Base-by-base conservation (phyloP, 2,113 vertebrate species). In the Excalfactoria chinensis region DNA sequence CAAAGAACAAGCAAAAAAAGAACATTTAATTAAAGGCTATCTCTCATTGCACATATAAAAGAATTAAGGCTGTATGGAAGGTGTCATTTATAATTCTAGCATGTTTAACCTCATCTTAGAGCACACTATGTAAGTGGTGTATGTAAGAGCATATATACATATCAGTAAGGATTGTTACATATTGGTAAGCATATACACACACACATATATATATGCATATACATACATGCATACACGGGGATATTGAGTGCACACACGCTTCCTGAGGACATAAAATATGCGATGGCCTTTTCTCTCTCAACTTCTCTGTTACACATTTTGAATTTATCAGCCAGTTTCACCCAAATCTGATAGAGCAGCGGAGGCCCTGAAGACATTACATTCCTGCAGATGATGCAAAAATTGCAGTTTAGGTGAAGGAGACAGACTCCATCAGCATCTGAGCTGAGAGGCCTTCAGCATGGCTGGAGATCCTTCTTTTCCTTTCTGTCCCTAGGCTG, bases 1-100 rank as follows among this genome's bases (percentile, higher is more conserved):
- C n/a, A n/a, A n/a, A n/a, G n/a, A n/a, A n/a, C n/a, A 30, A 48
- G 37, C 22, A 48, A 49, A 49, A 49, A 43, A 21, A 2, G 1
- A 87, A 35, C 46, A 66, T 86, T 82, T 90, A 91, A 83, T 73
- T 79, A 58, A 22, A 53, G 53, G 58, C 84, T 89, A 35, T 89
- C 66, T 71, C 48, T 35, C 20, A 51, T 56, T 81, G 53, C 63
- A 79, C 35, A 44, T 72, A 64, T 5, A 35, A 40, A 64, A 62
- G 9, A 76, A 76, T 41, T 62, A 73, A 85, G 28, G 23, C 67
- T 79, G 6, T 19, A 3, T 58, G 44, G 49, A 89, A 90, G 23
- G 30, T 72, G 44, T 51, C 3, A 35, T 80, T 88, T 67, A 49
- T 63, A 71, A 77, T 71, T 81, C 56, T 44, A 21, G n/a, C 48